Percentiles rank a stretch among this genome's conserved stretches.
Conservation (phyloP, 2,797 vertebrate species). For the Tinamus major region DNA sequence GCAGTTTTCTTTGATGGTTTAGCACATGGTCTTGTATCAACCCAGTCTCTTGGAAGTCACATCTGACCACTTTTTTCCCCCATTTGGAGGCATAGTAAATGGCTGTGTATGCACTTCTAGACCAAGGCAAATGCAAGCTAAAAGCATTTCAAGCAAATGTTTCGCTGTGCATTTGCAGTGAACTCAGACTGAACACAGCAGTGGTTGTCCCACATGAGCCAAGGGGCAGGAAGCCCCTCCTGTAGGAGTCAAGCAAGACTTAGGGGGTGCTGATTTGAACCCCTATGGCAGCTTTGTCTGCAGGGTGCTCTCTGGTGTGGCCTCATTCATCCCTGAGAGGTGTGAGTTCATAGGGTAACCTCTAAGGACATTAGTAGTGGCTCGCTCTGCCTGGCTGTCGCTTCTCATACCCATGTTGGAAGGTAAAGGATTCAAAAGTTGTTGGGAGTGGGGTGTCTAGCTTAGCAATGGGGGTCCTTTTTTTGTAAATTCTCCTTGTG, state of each 20-base stretch:
- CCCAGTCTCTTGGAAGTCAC: background rate
- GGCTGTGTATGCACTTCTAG: background rate
- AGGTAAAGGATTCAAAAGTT: background rate
- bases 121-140: background rate
- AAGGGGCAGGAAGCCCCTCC: background rate
- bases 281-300: background rate
- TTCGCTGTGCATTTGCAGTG: background rate
- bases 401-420: background rate
- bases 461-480: background rate
- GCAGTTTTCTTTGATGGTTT: background rate
- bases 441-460: background rate
- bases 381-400: background rate
- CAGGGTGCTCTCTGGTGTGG: background rate
- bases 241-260: background rate
- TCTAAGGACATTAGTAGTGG: background rate
- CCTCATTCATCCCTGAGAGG: background rate
- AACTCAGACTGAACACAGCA: background rate
- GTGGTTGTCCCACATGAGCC: background rate
- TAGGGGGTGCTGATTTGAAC: background rate
- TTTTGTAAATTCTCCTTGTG: background rate
- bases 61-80: background rate
- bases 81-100: fast-evolving
- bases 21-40: background rate
- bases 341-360: background rate
- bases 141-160: background rate